phyloP scores from a whole-genome alignment of 1,140 invertebrate genomes.

The Drosophila navojoa region DNA sequence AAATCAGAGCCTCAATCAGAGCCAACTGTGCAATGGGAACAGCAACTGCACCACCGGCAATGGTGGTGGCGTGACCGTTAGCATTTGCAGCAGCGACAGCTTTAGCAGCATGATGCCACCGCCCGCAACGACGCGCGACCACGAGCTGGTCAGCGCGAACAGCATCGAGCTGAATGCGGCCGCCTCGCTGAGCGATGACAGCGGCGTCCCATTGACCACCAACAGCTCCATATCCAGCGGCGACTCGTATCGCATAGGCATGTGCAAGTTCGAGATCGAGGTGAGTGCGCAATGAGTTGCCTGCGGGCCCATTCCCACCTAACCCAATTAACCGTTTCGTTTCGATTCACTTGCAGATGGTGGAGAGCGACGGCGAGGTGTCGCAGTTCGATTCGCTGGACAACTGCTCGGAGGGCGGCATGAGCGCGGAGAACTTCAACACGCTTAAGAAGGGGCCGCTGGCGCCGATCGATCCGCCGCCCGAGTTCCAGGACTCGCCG shows the following conservation, averaged over 20 bases:
- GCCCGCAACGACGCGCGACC: slow-evolving; percentile 37
- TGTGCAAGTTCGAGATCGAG: slow-evolving; percentile 85
- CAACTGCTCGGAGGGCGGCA: slow-evolving; percentile 87
- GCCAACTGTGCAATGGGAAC: slow-evolving; percentile 44
- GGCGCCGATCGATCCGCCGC: slow-evolving; percentile 90
- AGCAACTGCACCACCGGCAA: slow-evolving; percentile 36
- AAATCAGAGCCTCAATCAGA: slow-evolving; percentile 16
- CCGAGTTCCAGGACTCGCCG: slow-evolving; percentile 88
- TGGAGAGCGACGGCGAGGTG: slow-evolving; percentile 88
- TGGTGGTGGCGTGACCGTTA: slow-evolving; percentile 18
- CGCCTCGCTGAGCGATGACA: slow-evolving; percentile 85
- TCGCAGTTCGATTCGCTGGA: slow-evolving; percentile 88
- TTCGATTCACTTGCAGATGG: slow-evolving; percentile 84
- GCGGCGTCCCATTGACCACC: slow-evolving; percentile 85
- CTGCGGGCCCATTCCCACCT: not conserved
- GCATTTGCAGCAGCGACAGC: slow-evolving; percentile 78
- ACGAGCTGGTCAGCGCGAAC: slow-evolving; percentile 79
- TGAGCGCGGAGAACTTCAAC: slow-evolving; percentile 91
- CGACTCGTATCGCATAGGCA: slow-evolving; percentile 84
- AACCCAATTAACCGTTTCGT: not conserved
- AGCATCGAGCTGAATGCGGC: slow-evolving; percentile 82
- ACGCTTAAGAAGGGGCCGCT: slow-evolving; percentile 91
- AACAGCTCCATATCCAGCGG: slow-evolving; percentile 86
- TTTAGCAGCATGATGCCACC: slow-evolving; percentile 70
- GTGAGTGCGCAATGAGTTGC: slow-evolving; percentile 61